Base-by-base conservation (phyloP, 2,113 vertebrate genomes). In the Cnemophilus loriae region DNA sequence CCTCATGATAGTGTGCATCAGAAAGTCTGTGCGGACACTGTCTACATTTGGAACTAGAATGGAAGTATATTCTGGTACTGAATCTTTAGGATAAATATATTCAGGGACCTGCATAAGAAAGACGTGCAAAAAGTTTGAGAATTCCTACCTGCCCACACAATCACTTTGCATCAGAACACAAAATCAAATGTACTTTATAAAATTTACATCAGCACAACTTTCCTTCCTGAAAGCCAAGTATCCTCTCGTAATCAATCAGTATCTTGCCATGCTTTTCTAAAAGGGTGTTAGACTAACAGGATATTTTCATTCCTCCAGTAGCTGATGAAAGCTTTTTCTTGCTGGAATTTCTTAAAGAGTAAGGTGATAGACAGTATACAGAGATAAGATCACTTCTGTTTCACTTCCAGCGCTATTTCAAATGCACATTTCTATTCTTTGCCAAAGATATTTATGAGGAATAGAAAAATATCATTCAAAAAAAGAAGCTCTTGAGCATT, bases 21-120 rank as follows among this genome's bases (percentile, higher is more conserved):
- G 97, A 94, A 98, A 98, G 79, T 98, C 97, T 20, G 98, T 98
- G 91, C 98, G 96, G 71, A 98, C 96, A 65, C 98, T 99, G 97
- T 99, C 98, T 55, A 99, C 98, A 11, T 99, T 99, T 65, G 98
- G 98, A 57, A 99, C 98, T 77, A 99, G 96, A 94, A 99, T 98
- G 86, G 98, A 98, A 57, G 96, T 96, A 94, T 98, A 99, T 90
- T 98, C 98, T 59, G 98, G 98, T 28, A 98, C 68, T 4, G 97
- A 96, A 95, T 99, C 98, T 84, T 93, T 97, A 63, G 98, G 98
- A 81, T 99, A 99, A 84, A 98, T 81, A 74, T 98, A 99, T 71
- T 98, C 98, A 84, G 98, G 98, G 26, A 99, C 98, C 98, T 99
- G 93, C n/a, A 74, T 42, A 70, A 76, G 64, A 94, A 47, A 94